Conservation (phyloP, 2,797 vertebrate genomes). For the Alectoris magna region DNA sequence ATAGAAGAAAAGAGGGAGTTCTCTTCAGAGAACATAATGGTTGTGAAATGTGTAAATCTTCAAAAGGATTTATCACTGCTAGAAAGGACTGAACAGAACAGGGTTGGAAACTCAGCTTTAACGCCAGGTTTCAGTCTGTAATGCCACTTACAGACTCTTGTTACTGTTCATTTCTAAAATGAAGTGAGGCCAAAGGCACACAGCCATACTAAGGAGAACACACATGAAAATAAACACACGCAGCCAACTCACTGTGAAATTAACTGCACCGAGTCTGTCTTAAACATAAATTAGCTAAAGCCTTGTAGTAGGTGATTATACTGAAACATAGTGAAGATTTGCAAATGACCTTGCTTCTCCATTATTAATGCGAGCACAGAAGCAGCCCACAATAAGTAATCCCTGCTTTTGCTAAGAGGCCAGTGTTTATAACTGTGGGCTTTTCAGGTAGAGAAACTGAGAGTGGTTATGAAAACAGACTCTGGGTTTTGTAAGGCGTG, state of each 20-base stretch:
- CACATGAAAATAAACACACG: neutral
- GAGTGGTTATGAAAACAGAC: constrained; percentile 2
- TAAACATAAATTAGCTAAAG: neutral
- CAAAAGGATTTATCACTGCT: neutral
- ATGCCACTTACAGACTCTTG: constrained; percentile 9
- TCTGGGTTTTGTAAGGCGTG: neutral
- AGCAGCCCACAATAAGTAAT: neutral
- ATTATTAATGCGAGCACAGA: neutral
- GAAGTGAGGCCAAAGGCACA: constrained; percentile 8
- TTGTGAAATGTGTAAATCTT: neutral
- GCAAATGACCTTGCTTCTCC: neutral
- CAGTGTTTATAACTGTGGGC: neutral
- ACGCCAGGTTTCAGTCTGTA: neutral
- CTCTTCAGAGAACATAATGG: neutral
- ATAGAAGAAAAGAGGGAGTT: neutral
- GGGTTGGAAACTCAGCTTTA: neutral
- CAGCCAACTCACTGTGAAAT: neutral
- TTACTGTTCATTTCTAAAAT: neutral
- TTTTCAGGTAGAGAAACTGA: constrained; percentile 15
- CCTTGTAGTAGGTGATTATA: neutral
- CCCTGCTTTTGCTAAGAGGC: neutral
- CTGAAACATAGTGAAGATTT: neutral
- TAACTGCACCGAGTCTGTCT: neutral
- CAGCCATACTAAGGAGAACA: neutral
- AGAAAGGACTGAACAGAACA: neutral